A percentile compares a stretch with the other conserved stretches of the same genome.
These are phyloP conservation scores for Melipona beecheii DNA, from an alignment of 2,888 invertebrate genomes.

Conservation along the genomic window DNA sequence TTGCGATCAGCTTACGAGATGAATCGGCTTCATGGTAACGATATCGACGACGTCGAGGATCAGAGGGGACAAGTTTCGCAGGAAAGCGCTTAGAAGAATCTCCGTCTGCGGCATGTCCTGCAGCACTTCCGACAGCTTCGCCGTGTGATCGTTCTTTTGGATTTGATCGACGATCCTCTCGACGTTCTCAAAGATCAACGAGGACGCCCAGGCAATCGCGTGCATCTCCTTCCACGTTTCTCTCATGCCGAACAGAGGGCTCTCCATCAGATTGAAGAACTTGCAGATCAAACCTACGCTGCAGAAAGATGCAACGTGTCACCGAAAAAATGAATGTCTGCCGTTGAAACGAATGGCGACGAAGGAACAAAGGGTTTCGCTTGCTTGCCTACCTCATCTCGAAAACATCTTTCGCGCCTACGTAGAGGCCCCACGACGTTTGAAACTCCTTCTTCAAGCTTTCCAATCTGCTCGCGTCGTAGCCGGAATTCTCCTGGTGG, in stretches of 20 bases:
- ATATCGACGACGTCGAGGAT: conserved; percentile 74
- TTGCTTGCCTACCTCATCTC: conserved; percentile 75
- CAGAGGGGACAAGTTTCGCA: conserved; percentile 74
- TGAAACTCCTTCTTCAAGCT: conserved; percentile 67
- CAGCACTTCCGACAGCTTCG: conserved; percentile 64
- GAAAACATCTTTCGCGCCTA: conserved; percentile 69
- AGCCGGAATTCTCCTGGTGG: conserved; percentile 66
- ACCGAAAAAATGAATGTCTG: conserved; percentile 14
- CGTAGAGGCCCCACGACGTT: conserved; percentile 71
- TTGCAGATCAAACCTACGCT: conserved; percentile 80
- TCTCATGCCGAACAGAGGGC: conserved; percentile 72
- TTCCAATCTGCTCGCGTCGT: conserved; percentile 58
- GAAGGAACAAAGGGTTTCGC: background rate
- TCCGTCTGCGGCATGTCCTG: conserved; percentile 76
- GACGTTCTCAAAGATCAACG: conserved; percentile 71
- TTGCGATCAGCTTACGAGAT: conserved; percentile 62
- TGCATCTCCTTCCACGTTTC: conserved; percentile 72
- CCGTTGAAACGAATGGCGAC: background rate
- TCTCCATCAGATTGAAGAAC: conserved; percentile 75
- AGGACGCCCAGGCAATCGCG: conserved; percentile 74
- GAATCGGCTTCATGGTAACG: conserved; percentile 70
- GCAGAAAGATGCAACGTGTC: conserved; percentile 64
- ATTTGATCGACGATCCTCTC: conserved; percentile 76
- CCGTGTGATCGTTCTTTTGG: conserved; percentile 63
- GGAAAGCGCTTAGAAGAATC: conserved; percentile 67